phyloP scores from a whole-genome alignment of 37 sponge, comb jelly and placozoan species.

The Aphrocallistes beatrix region DNA sequence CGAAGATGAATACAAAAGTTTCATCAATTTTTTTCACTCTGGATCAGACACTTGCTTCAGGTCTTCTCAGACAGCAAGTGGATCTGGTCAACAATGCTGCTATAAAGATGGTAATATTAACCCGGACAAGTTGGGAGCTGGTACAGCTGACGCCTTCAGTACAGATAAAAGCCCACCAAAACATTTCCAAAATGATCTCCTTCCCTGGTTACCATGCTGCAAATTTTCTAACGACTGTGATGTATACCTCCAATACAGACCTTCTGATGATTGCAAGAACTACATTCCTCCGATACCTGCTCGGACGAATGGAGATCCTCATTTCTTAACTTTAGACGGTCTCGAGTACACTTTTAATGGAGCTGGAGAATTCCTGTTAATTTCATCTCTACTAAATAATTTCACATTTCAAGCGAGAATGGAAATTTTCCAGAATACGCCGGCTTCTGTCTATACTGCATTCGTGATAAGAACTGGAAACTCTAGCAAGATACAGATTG shows the following conservation, averaged over 20 bases:
- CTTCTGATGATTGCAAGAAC: background rate
- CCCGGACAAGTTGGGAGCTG: background rate
- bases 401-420: constrained; percentile 5
- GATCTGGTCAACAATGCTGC: constrained; percentile 1
- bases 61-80: background rate
- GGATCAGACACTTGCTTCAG: background rate
- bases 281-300: background rate
- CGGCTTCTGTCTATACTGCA: background rate
- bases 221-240: background rate
- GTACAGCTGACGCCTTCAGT: background rate
- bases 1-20: background rate
- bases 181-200: background rate
- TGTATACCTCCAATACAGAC: background rate
- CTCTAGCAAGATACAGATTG: background rate
- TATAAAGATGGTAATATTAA: constrained; percentile 2
- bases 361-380: background rate
- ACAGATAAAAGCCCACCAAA: background rate
- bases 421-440: background rate
- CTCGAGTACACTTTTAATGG: background rate
- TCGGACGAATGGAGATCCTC: background rate
- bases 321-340: background rate
- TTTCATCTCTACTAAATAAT: background rate
- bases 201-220: background rate
- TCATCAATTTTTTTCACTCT: background rate
- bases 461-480: background rate